Evolutionary conservation across 2,888 invertebrate genomes (phyloP).

Genomic region (Abrostola triplasia): DNA sequence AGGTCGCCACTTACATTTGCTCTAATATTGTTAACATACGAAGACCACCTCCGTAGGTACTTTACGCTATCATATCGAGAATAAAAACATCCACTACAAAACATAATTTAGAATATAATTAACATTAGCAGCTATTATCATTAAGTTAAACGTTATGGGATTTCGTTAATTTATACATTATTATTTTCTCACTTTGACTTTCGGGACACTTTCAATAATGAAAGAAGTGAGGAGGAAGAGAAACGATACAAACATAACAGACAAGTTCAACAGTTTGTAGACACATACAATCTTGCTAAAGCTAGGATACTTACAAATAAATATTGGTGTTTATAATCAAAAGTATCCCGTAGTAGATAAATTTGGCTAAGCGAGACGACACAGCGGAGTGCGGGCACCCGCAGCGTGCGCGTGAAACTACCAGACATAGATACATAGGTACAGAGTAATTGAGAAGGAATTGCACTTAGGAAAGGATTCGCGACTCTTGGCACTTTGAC

Average conservation of each 20-base stretch:
- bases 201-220: slow-evolving; percentile 71
- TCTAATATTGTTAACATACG: slow-evolving; percentile 55
- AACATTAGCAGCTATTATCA: slow-evolving; percentile 62
- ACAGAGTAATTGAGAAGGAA: slow-evolving; percentile 80
- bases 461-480: slow-evolving; percentile 82
- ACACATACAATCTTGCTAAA: slow-evolving; percentile 44
- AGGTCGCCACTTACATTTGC: slow-evolving; percentile 49
- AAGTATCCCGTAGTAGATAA: slow-evolving; percentile 65
- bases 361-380: slow-evolving; percentile 69
- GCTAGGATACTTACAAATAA: slow-evolving; percentile 40
- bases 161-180: slow-evolving; percentile 67
- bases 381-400: slow-evolving; percentile 38
- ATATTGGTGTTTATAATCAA: slow-evolving; percentile 55
- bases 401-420: slow-evolving; percentile 47
- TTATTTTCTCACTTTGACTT: slow-evolving; percentile 70
- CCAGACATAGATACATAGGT: slow-evolving; percentile 59
- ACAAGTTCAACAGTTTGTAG: slow-evolving; percentile 37
- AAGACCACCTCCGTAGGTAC: slow-evolving; percentile 57
- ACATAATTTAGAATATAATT: slow-evolving; percentile 80
- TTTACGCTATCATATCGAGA: slow-evolving; percentile 68
- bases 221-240: slow-evolving; percentile 33
- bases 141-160: slow-evolving; percentile 59
- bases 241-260: slow-evolving; percentile 39
- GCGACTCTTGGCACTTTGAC: slow-evolving; percentile 85
- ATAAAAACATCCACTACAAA: slow-evolving; percentile 83